phyloP scores from a whole-genome alignment of 2,888 invertebrate genomes.

The Temnothorax ravouxi region DNA sequence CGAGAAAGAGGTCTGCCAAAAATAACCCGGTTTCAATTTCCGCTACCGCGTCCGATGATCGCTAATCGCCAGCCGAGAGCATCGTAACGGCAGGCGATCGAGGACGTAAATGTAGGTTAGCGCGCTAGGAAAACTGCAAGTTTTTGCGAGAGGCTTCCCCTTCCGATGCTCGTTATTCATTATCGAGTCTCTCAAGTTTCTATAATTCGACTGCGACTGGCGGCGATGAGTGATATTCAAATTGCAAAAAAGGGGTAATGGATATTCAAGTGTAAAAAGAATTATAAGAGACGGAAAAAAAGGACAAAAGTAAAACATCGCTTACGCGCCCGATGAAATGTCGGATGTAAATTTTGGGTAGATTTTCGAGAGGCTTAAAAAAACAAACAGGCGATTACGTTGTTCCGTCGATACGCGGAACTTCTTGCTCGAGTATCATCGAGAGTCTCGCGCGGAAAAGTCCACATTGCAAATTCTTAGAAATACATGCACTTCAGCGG shows the following conservation, averaged over 20 bases:
- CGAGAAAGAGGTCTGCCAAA: constrained; percentile 38
- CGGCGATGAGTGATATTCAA: background rate
- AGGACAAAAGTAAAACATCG: background rate
- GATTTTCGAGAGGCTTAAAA: background rate
- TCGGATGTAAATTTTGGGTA: background rate
- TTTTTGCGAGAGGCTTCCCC: constrained; percentile 24
- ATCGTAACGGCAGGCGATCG: constrained; percentile 25
- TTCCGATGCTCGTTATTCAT: constrained; percentile 1
- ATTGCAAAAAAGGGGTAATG: background rate
- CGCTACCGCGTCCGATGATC: constrained; percentile 30
- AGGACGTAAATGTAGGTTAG: constrained; percentile 49
- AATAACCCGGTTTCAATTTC: constrained; percentile 53
- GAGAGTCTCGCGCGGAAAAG: constrained; percentile 11
- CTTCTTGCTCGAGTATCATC: background rate
- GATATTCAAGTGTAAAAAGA: background rate
- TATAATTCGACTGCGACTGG: background rate
- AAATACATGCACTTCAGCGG: background rate
- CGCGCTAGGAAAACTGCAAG: constrained; percentile 34
- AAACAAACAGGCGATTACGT: background rate
- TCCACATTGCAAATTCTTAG: constrained; percentile 3
- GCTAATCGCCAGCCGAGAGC: constrained; percentile 32
- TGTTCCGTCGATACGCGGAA: background rate
- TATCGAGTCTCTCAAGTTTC: background rate
- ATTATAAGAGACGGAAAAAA: background rate
- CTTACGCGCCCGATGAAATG: background rate